Percentiles rank a stretch among this genome's conserved stretches.
These are phyloP conservation scores for Tamandua tetradactyla DNA, from an alignment of 2,797 vertebrate species.

Conservation along the genomic window DNA sequence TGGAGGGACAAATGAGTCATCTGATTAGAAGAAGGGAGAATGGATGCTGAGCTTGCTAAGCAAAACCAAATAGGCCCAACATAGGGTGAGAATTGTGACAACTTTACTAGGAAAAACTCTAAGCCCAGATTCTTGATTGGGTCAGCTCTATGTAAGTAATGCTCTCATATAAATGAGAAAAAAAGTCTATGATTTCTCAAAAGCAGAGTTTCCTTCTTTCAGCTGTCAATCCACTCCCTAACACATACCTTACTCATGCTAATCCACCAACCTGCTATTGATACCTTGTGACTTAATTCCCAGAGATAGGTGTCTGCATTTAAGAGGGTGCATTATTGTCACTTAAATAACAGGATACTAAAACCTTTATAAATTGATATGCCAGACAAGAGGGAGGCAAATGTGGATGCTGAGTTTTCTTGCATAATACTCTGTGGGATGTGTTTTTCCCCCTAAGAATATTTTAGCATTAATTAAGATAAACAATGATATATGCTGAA, in stretches of 20 bases:
- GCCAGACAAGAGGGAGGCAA: slow-evolving; percentile 78
- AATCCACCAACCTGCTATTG: slow-evolving; percentile 40
- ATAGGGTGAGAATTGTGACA: not conserved
- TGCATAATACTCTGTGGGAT: slow-evolving; percentile 83
- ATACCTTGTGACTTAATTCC: slow-evolving; percentile 53
- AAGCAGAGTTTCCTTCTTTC: not conserved
- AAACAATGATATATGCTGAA: slow-evolving; percentile 85
- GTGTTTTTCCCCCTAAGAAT: slow-evolving; percentile 83
- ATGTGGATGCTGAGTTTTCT: slow-evolving; percentile 78
- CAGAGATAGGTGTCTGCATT: slow-evolving; percentile 19
- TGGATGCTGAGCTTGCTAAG: not conserved
- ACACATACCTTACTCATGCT: not conserved
- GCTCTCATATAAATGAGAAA: not conserved
- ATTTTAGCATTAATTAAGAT: slow-evolving; percentile 87
- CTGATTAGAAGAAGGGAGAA: not conserved
- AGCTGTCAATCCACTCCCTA: slow-evolving; percentile 16
- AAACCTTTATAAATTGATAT: slow-evolving; percentile 78
- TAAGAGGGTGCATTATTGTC: slow-evolving; percentile 62
- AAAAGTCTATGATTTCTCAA: not conserved
- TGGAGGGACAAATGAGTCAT: not conserved
- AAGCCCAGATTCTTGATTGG: not conserved
- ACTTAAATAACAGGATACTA: slow-evolving; percentile 65
- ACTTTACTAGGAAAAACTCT: not conserved
- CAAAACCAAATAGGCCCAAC: not conserved
- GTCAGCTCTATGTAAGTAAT: not conserved